Base-by-base conservation (phyloP, 1,140 invertebrate species). In the Conopomorpha cramerella region DNA sequence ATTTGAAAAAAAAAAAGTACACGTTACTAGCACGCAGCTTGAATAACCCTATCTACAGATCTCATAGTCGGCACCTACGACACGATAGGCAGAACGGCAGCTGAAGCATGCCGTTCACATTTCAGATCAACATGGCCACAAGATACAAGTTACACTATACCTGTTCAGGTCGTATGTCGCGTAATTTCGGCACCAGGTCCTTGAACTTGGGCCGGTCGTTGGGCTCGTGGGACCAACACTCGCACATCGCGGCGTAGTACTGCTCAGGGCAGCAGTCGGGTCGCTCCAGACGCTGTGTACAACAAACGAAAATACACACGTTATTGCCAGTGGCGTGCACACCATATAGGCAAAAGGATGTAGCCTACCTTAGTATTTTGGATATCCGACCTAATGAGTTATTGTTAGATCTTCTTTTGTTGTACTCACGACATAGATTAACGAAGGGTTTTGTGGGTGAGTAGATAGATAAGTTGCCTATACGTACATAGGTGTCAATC, bases 181-280 rank as follows among this genome's bases (percentile, higher is more conserved):
- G 90, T 44, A 98, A 74, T 11, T 87, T 77, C 4, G 82, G 80
- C 29, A 88, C 84, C 1, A 99, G 82, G 47, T 97, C 92, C 30
- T 86, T 84, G 67, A 99, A 99, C 30, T 88, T 92, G 0, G 96
- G 96, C 39, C 97, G 77, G 43, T 90, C 86, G n/a, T 82, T 80
- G 0, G 93, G 87, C 44, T 98, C 92, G 53, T 98, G 93, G 35
- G 90, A 84, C 96, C 96, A 99, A 66, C 96, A 98, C 57, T 95
- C 90, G 29, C 89, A 78, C 96, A 99, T 99, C 8, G 96, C 67
- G 3, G 84, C 80, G 56, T 95, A 99, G 67, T 96, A 95, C 14
- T 96, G 94, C 39, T 89, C 86, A 0, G 97, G 95, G 77, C 96
- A 99, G 45, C 92, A 93, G 49, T 96, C 93, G 0, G 96, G 96